Percentiles rank a stretch among this genome's conserved stretches.
These are phyloP conservation scores for Deilephila porcellus DNA, from an alignment of 2,888 invertebrate species.

Conservation along the genomic window DNA sequence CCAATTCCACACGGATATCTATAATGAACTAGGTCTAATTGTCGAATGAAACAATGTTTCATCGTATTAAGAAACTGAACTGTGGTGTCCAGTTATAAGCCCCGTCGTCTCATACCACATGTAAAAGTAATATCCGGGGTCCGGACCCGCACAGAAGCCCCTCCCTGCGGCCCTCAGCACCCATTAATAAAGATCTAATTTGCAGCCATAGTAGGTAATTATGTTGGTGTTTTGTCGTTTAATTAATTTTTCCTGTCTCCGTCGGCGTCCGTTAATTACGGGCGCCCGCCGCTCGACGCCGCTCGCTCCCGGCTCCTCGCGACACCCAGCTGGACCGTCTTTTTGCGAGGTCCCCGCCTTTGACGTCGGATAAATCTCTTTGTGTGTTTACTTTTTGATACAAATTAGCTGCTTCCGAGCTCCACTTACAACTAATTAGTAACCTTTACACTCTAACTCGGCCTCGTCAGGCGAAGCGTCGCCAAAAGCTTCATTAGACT, in stretches of 20 bases:
- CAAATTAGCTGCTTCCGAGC: background rate
- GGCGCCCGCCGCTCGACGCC: background rate
- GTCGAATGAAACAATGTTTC: too few relatives aligned
- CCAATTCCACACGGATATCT: too few relatives aligned
- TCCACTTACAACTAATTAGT: slow-evolving; percentile 7
- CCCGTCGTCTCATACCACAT: background rate
- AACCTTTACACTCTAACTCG: background rate
- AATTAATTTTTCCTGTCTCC: slow-evolving; percentile 33
- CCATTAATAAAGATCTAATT: slow-evolving; percentile 29
- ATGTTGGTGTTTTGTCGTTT: slow-evolving; percentile 32
- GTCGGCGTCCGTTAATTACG: slow-evolving; percentile 14
- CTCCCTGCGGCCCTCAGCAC: background rate
- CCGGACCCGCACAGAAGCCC: too few relatives aligned
- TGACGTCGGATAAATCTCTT: slow-evolving; percentile 22
- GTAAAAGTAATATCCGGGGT: background rate
- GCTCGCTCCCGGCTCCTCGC: background rate
- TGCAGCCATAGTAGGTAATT: slow-evolving; percentile 29
- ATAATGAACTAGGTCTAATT: too few relatives aligned
- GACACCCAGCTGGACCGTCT: slow-evolving; percentile 1
- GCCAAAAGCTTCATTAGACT: too few relatives aligned
- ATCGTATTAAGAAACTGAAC: too few relatives aligned
- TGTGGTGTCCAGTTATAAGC: too few relatives aligned
- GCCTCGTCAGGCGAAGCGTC: background rate
- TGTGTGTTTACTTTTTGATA: slow-evolving; percentile 5
- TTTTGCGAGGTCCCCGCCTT: slow-evolving; percentile 17